A percentile compares a stretch with the other conserved stretches of the same genome.
Conservation (phyloP, 2,797 vertebrate species). For the Vireo griseus region DNA sequence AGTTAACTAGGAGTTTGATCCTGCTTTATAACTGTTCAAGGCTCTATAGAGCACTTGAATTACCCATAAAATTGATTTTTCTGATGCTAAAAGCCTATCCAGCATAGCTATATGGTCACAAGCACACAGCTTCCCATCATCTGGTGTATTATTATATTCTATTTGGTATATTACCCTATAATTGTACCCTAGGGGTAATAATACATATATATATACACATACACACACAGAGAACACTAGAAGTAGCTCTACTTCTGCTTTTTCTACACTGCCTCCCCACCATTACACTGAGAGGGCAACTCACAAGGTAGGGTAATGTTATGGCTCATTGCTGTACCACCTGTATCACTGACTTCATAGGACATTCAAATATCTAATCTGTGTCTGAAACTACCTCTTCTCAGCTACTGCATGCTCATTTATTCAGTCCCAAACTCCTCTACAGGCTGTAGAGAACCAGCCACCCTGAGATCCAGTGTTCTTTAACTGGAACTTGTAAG, state of each 20-base stretch:
- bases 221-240: background rate
- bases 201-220: background rate
- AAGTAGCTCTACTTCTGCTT: background rate
- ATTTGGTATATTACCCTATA: background rate
- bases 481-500: background rate
- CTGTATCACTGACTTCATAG: background rate
- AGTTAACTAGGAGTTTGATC: background rate
- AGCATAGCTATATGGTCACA: background rate
- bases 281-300: background rate
- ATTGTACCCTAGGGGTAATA: background rate
- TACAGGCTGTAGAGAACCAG: background rate
- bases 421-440: background rate
- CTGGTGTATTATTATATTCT: background rate
- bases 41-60: background rate
- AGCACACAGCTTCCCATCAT: background rate
- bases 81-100: background rate
- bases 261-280: background rate
- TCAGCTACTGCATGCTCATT: accelerated
- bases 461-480: background rate
- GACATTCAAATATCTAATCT: background rate
- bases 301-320: background rate
- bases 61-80: background rate
- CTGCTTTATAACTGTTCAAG: background rate
- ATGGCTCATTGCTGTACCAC: background rate
- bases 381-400: background rate